phyloP scores from a whole-genome alignment of 2,888 invertebrate genomes.

The Macaria notata region DNA sequence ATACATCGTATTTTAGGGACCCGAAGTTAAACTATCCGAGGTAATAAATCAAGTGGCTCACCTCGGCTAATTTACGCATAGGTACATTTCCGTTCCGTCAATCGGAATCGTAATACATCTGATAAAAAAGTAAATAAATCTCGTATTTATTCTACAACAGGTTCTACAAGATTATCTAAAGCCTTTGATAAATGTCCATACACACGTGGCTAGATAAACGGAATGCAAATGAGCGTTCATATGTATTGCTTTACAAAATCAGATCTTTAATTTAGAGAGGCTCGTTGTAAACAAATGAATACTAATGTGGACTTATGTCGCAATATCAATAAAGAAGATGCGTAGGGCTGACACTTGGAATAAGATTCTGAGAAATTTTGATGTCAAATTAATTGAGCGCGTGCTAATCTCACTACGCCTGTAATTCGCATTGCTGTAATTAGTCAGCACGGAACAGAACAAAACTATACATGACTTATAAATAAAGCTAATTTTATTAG shows the following conservation, averaged over 20 bases:
- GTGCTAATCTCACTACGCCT: too few relatives aligned
- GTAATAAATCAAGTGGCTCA: slow-evolving; percentile 4
- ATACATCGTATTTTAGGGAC: too few relatives aligned
- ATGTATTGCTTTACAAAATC: slow-evolving; percentile 48
- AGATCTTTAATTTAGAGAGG: slow-evolving; percentile 54
- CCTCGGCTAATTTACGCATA: slow-evolving; percentile 15
- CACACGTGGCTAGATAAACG: slow-evolving; percentile 44
- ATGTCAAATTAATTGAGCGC: too few relatives aligned
- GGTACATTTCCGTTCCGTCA: slow-evolving; percentile 22
- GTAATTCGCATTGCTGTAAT: too few relatives aligned
- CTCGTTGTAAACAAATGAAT: slow-evolving; percentile 60
- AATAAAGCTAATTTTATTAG: too few relatives aligned
- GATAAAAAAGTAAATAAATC: slow-evolving; percentile 24
- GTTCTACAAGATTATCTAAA: slow-evolving; percentile 52
- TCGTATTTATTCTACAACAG: slow-evolving; percentile 39
- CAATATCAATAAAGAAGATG: slow-evolving; percentile 27
- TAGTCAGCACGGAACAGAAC: too few relatives aligned
- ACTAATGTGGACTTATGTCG: slow-evolving; percentile 42
- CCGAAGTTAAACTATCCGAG: not conserved
- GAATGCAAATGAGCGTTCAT: slow-evolving; percentile 48
- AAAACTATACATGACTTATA: too few relatives aligned
- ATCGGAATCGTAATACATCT: slow-evolving; percentile 20
- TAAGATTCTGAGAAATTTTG: too few relatives aligned
- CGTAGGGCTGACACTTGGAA: slow-evolving; percentile 11
- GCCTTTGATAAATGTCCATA: slow-evolving; percentile 51